These are phyloP conservation scores for Rhagonycha fulva DNA, from an alignment of 2,888 invertebrate genomes.

Conservation along the genomic window DNA sequence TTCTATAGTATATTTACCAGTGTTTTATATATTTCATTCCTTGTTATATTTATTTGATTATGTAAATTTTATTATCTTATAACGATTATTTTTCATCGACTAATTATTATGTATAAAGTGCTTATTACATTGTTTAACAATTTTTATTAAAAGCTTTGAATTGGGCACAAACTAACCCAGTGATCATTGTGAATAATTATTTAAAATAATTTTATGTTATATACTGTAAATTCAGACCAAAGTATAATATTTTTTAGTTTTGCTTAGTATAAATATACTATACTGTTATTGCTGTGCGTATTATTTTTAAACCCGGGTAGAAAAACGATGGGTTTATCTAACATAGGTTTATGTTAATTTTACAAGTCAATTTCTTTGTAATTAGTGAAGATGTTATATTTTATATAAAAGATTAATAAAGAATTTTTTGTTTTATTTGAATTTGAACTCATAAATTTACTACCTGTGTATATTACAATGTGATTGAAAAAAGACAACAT, in stretches of 20 bases:
- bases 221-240: conserved; percentile 1
- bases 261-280: neutral
- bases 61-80: neutral
- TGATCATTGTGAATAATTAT: neutral
- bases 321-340: neutral
- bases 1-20: neutral
- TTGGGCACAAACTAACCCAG: neutral
- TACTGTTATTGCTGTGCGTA: neutral
- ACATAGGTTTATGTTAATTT: neutral
- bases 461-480: too few relatives aligned
- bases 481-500: too few relatives aligned
- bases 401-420: conserved; percentile 17
- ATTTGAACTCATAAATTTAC: too few relatives aligned
- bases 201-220: neutral
- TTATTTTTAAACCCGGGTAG: neutral
- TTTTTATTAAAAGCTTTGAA: neutral
- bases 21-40: neutral
- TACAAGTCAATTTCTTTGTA: conserved; percentile 19
- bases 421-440: neutral
- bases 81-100: neutral
- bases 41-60: neutral
- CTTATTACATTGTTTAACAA: neutral
- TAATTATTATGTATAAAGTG: neutral
- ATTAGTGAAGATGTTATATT: conserved; percentile 25
- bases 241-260: neutral